Conservation (phyloP, 2,797 vertebrate genomes). For the Malacoraja senta region DNA sequence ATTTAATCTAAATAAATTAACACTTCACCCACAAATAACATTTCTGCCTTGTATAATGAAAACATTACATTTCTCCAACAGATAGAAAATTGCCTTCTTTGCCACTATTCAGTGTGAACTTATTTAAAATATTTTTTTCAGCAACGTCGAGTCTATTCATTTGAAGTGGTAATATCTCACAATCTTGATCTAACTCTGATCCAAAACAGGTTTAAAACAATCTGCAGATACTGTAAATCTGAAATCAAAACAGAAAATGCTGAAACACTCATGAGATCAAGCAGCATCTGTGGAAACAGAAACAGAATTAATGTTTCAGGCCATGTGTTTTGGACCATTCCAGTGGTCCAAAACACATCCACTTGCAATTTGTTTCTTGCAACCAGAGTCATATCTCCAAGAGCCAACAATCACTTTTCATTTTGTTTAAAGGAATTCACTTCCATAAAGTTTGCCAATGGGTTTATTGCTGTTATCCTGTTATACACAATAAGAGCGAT, state of each 20-base stretch:
- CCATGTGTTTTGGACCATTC: too few species aligned
- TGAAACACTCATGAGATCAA: too few species aligned
- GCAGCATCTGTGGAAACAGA: too few species aligned
- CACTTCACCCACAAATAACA: constrained; percentile 5
- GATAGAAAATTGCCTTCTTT: not conserved
- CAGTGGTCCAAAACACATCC: not conserved
- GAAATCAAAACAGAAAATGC: too few species aligned
- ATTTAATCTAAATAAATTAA: not conserved
- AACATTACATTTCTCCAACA: not conserved
- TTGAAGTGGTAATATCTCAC: not conserved
- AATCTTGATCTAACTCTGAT: constrained; percentile 5
- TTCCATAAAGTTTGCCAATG: not conserved
- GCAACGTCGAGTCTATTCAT: not conserved
- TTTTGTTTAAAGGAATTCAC: not conserved
- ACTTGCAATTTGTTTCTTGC: not conserved
- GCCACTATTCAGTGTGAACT: not conserved
- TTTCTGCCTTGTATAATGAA: not conserved
- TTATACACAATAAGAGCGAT: not conserved
- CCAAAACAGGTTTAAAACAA: not conserved
- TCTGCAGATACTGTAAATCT: too few species aligned
- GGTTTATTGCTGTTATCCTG: not conserved
- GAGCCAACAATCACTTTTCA: not conserved
- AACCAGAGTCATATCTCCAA: not conserved
- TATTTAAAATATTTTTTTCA: not conserved
- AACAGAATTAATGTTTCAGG: too few species aligned